phyloP scores from a whole-genome alignment of 2,797 vertebrate genomes.

The Kryptopterus vitreolus region DNA sequence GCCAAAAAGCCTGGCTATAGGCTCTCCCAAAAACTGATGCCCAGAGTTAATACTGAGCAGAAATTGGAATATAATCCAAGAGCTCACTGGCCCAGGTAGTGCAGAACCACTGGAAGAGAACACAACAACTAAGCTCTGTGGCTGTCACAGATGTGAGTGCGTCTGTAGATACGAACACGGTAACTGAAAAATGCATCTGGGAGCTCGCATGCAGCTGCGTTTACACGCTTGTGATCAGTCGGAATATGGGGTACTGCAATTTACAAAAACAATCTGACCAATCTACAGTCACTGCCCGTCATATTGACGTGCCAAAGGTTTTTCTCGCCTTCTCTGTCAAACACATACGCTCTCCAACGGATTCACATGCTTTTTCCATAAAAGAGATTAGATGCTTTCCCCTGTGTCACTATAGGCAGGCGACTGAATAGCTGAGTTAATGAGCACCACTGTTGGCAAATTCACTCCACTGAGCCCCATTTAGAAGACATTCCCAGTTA shows the following conservation, averaged over 20 bases:
- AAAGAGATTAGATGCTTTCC: slow-evolving; percentile 75
- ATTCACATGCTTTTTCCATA: slow-evolving; percentile 67
- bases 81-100: slow-evolving; percentile 13
- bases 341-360: not conserved
- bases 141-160: slow-evolving; percentile 28
- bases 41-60: slow-evolving; percentile 14
- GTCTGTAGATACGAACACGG: slow-evolving; percentile 5
- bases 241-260: slow-evolving; percentile 37
- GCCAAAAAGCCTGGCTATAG: slow-evolving; percentile 4
- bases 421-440: slow-evolving; percentile 77
- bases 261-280: slow-evolving; percentile 36
- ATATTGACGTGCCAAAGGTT: not conserved
- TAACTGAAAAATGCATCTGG: slow-evolving; percentile 37
- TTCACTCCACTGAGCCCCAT: slow-evolving; percentile 42
- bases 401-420: slow-evolving; percentile 63
- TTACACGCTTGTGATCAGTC: slow-evolving; percentile 27
- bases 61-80: slow-evolving; percentile 24
- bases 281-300: slow-evolving; percentile 15
- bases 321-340: not conserved
- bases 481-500: slow-evolving; percentile 30
- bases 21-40: slow-evolving; percentile 31
- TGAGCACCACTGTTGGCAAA: slow-evolving; percentile 64
- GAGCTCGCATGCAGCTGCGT: slow-evolving; percentile 28
- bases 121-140: slow-evolving; percentile 27
- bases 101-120: slow-evolving; percentile 10